Percentiles rank a stretch among this genome's conserved stretches.
These are phyloP conservation scores for Lophura nycthemera DNA, from an alignment of 2,113 vertebrate species.

Conservation along the genomic window DNA sequence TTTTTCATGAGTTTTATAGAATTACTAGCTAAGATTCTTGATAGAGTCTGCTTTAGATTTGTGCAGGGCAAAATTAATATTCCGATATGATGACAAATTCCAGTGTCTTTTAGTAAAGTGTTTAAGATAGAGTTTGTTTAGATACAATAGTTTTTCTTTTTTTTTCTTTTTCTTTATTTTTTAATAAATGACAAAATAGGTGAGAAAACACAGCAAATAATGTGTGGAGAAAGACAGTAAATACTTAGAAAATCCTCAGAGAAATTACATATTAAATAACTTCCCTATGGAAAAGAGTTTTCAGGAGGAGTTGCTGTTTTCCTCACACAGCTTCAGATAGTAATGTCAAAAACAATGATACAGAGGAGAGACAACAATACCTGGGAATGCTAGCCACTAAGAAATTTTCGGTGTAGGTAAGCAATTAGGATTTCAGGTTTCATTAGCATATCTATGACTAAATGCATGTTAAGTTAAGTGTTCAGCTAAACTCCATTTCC, in stretches of 20 bases:
- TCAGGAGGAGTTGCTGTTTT: background rate
- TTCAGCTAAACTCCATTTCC: background rate
- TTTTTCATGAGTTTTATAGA: background rate
- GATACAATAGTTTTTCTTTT: background rate
- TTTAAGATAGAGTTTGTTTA: background rate
- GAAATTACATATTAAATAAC: background rate
- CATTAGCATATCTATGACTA: background rate
- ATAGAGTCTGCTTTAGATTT: background rate
- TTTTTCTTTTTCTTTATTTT: background rate
- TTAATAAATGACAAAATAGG: background rate
- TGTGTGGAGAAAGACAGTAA: accelerated
- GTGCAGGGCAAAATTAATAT: background rate
- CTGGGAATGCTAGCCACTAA: background rate
- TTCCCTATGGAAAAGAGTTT: background rate
- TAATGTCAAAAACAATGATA: background rate
- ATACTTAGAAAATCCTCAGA: background rate
- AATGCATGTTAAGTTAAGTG: background rate
- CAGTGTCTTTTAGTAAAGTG: background rate
- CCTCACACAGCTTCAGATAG: background rate
- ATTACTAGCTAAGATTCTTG: background rate
- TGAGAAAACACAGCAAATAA: background rate
- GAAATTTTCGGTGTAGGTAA: background rate
- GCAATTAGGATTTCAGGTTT: background rate
- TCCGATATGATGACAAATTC: background rate
- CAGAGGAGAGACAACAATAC: background rate